Evolutionary conservation across 2,888 invertebrate species (phyloP).

Genomic region (Leptogaster cylindrica): DNA sequence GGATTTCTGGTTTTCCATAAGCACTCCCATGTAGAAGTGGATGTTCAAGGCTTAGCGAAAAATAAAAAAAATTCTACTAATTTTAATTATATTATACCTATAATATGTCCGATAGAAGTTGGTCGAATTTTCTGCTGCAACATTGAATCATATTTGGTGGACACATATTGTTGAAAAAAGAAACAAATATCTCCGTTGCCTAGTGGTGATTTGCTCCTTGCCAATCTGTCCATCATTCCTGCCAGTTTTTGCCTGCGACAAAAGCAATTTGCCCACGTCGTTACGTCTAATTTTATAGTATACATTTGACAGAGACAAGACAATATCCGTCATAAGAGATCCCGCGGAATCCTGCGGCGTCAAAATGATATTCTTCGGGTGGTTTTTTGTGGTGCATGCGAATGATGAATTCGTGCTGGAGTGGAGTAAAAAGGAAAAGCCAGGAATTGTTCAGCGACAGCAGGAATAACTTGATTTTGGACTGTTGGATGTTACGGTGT

Average conservation of each 20-base stretch:
- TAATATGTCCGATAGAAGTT: not conserved
- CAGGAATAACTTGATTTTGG: not conserved
- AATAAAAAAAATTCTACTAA: not conserved
- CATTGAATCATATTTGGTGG: not conserved
- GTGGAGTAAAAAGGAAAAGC: not conserved
- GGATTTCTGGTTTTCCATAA: no score
- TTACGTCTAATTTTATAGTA: slow-evolving; percentile 18
- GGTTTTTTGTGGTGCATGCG: slow-evolving; percentile 3
- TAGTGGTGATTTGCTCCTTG: not conserved
- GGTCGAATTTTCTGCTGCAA: not conserved
- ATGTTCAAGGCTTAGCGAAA: slow-evolving; percentile 2
- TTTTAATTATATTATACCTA: not conserved
- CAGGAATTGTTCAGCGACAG: not conserved
- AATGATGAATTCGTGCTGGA: slow-evolving; percentile 10
- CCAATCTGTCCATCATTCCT: slow-evolving; percentile 15
- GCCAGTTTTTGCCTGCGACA: not conserved
- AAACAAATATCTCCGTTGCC: slow-evolving; percentile 3
- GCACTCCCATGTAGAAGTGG: not conserved
- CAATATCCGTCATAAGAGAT: slow-evolving; percentile 32
- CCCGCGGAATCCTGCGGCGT: slow-evolving; percentile 23
- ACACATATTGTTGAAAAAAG: not conserved
- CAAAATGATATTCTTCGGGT: slow-evolving; percentile 25
- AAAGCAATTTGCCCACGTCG: slow-evolving; percentile 3
- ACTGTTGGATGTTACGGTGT: not conserved
- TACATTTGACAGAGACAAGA: slow-evolving; percentile 23